Evolutionary conservation across 1,140 invertebrate species (phyloP).

Genomic region (Gonatopus flavifemur): DNA sequence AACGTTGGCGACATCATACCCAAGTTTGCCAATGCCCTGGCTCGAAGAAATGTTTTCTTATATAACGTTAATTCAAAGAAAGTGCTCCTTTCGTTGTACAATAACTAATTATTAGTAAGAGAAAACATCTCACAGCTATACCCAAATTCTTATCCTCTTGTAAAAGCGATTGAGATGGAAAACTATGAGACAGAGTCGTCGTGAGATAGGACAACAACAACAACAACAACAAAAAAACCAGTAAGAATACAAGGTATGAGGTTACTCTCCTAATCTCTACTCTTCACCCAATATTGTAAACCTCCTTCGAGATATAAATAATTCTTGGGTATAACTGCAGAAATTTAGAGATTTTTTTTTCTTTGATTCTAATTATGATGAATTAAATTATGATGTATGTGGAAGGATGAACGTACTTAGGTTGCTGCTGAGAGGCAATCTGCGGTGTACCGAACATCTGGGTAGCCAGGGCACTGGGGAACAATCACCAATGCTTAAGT

Average conservation of each 20-base stretch:
- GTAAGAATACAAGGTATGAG: too few relatives aligned
- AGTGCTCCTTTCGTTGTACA: slow-evolving; percentile 55
- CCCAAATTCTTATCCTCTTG: too few relatives aligned
- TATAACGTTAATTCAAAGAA: slow-evolving; percentile 42
- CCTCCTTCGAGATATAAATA: too few relatives aligned
- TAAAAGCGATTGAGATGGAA: background rate
- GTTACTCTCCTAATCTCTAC: too few relatives aligned
- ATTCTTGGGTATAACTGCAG: slow-evolving; percentile 53
- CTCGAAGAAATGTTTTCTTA: slow-evolving; percentile 61
- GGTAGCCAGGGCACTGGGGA: slow-evolving; percentile 92
- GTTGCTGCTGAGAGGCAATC: slow-evolving; percentile 84
- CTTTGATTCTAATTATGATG: slow-evolving; percentile 34
- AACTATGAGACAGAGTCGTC: too few relatives aligned
- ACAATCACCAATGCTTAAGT: slow-evolving; percentile 61
- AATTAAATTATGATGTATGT: slow-evolving; percentile 54
- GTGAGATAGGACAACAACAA: too few relatives aligned
- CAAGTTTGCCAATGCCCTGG: slow-evolving; percentile 81
- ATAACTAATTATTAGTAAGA: slow-evolving; percentile 46
- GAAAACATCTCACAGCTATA: slow-evolving; percentile 54
- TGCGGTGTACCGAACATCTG: slow-evolving; percentile 91
- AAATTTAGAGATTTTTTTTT: slow-evolving; percentile 35
- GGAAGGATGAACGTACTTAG: slow-evolving; percentile 78
- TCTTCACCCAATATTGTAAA: too few relatives aligned
- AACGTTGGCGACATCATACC: slow-evolving; percentile 60
- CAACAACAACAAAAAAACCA: too few relatives aligned